These are phyloP conservation scores for Thera obeliscata DNA, from an alignment of 2,888 invertebrate genomes.

Conservation along the genomic window DNA sequence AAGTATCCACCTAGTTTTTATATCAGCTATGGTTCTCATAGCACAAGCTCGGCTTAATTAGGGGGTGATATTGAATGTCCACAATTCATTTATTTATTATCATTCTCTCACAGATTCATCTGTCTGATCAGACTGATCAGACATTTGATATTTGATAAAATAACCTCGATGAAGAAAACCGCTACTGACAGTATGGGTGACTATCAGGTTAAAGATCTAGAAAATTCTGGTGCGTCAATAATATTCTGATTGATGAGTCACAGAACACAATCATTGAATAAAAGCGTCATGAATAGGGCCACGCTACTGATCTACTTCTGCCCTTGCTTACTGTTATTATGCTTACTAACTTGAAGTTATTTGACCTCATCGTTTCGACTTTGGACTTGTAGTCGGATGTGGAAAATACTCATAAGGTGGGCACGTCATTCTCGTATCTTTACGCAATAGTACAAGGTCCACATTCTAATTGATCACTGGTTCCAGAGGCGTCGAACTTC, in stretches of 20 bases:
- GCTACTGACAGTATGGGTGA: no score
- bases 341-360: not conserved
- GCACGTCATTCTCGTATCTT: constrained; percentile 1
- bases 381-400: not conserved
- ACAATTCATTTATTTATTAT: no score
- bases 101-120: no score
- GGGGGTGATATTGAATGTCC: no score
- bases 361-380: not conserved
- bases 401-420: not conserved
- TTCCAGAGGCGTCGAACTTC: no score
- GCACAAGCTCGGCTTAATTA: no score
- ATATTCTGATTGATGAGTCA: not conserved
- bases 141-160: no score
- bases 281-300: not conserved
- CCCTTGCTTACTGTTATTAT: not conserved
- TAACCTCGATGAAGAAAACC: no score
- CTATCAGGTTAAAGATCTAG: not conserved
- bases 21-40: no score
- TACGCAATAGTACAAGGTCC: not conserved
- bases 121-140: no score
- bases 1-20: no score
- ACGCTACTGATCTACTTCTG: not conserved
- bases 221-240: not conserved
- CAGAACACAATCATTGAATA: not conserved
- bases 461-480: no score